These are phyloP conservation scores for Sycophila sp. DNA, from an alignment of 1,140 invertebrate species.

Conservation along the genomic window DNA sequence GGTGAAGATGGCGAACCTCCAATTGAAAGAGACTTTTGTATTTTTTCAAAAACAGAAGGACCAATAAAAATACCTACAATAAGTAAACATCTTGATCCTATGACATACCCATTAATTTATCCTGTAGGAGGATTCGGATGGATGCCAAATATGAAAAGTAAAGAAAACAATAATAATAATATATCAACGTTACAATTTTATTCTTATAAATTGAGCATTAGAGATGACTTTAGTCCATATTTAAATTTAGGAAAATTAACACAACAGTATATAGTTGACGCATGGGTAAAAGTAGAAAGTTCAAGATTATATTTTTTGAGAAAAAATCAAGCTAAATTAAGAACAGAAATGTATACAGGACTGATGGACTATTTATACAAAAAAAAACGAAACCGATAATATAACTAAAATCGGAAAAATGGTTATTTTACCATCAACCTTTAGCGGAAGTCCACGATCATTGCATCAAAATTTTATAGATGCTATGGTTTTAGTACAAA, in stretches of 20 bases:
- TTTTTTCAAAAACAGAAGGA: too few relatives aligned
- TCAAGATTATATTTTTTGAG: background rate
- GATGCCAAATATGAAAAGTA: background rate
- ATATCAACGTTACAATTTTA: background rate
- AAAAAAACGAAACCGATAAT: background rate
- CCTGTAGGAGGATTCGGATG: background rate
- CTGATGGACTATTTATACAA: constrained; percentile 34
- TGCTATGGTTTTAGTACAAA: constrained; percentile 29
- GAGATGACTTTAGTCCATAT: background rate
- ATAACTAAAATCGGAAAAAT: constrained; percentile 16
- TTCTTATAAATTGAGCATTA: background rate
- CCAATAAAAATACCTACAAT: too few relatives aligned
- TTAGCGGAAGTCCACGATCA: constrained; percentile 10
- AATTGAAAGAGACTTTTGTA: too few relatives aligned
- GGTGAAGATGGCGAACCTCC: too few relatives aligned
- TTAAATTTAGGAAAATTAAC: background rate
- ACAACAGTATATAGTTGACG: background rate
- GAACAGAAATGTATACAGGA: constrained; percentile 25
- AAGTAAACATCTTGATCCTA: constrained; percentile 8
- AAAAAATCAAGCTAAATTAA: constrained; percentile 25
- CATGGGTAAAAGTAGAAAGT: background rate
- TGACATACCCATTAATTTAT: constrained; percentile 3
- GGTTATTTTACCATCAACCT: constrained; percentile 32
- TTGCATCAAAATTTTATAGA: constrained; percentile 30
- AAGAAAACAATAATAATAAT: too few relatives aligned